Conservation (phyloP, 2,888 invertebrate genomes). For the Mechanitis mazaeus region DNA sequence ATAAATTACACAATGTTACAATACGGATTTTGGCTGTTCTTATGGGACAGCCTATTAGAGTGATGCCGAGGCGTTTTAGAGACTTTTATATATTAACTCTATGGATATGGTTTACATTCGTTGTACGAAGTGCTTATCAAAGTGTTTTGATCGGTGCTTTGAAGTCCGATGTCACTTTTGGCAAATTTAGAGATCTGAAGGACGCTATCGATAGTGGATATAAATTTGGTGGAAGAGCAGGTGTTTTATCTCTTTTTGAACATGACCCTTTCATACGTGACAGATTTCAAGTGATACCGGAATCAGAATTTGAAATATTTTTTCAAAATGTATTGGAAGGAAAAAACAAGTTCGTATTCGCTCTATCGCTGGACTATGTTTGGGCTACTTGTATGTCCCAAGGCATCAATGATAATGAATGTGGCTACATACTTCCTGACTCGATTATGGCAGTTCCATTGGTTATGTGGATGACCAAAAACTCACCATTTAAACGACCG, state of each 20-base stretch:
- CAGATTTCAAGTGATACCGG: constrained; percentile 46
- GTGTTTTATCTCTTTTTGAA: constrained; percentile 52
- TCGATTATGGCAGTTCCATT: constrained; percentile 55
- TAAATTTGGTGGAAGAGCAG: constrained; percentile 50
- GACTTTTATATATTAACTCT: constrained; percentile 55
- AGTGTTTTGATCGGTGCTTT: constrained; percentile 58
- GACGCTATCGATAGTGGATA: constrained; percentile 50
- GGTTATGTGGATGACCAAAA: constrained; percentile 54
- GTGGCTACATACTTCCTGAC: constrained; percentile 54
- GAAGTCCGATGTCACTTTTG: constrained; percentile 50
- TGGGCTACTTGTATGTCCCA: constrained; percentile 48
- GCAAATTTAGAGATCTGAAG: constrained; percentile 47
- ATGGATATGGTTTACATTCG: constrained; percentile 63
- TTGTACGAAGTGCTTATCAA: constrained; percentile 57
- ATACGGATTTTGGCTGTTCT: constrained; percentile 56
- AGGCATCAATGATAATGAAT: constrained; percentile 51
- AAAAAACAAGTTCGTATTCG: constrained; percentile 48
- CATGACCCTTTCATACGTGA: constrained; percentile 49
- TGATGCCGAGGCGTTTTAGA: constrained; percentile 50
- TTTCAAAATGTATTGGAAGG: constrained; percentile 48
- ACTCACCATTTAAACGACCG: constrained; percentile 47
- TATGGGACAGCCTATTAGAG: constrained; percentile 52
- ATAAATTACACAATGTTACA: constrained; percentile 43
- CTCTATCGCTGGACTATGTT: constrained; percentile 55
- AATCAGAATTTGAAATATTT: constrained; percentile 46